Evolutionary conservation across 2,888 invertebrate genomes (phyloP), one percentile per base, ranked within the genome.

Genomic region (Taphrorychus bicolor): DNA sequence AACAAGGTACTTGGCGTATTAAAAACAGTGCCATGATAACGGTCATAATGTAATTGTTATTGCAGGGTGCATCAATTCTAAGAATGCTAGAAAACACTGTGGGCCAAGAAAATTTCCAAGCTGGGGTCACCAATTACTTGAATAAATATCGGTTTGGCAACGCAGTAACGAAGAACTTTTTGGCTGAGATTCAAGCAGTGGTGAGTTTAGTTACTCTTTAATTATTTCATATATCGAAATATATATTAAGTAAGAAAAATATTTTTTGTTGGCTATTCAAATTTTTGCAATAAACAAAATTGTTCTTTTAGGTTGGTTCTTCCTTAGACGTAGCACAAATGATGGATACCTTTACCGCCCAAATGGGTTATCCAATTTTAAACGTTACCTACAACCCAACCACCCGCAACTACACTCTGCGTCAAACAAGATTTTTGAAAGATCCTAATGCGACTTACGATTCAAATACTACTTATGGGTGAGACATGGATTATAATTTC

Each of bases 321-420:
- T 48, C 54, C 17, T 57, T 73, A 52, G 68, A 75, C 51, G 70
- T 75, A 14, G 59, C 82, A 75, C 85, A 80, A 76, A 84, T 85
- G 66, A 92, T 96, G 92, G 89, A 92, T 76, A 94, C 95, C 0
- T 97, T 94, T 93, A 95, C 94, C 0, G 85, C 87, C 45, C 95
- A 96, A 82, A 94, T 91, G 91, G 96, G 96, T 0, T 91, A 89
- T 75, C 96, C 96, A 0, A 85, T 95, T 0, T 83, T 97, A 2
- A 86, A 83, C 1, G 89, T 92, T 0, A 79, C 77, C 0, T 69
- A 66, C 32, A 83, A 82, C 54, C 82, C 80, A 76, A 48, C 59
- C 1, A 68, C 77, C 76, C 60, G 84, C 79, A 83, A 82, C 0
- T 89, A 86, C 70, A 83, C 83, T 3, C 81, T 95, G 2, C 89